A percentile compares a stretch with the other conserved stretches of the same genome.
These are phyloP conservation scores for Penelope pileata DNA, from an alignment of 2,113 vertebrate species.

Conservation along the genomic window DNA sequence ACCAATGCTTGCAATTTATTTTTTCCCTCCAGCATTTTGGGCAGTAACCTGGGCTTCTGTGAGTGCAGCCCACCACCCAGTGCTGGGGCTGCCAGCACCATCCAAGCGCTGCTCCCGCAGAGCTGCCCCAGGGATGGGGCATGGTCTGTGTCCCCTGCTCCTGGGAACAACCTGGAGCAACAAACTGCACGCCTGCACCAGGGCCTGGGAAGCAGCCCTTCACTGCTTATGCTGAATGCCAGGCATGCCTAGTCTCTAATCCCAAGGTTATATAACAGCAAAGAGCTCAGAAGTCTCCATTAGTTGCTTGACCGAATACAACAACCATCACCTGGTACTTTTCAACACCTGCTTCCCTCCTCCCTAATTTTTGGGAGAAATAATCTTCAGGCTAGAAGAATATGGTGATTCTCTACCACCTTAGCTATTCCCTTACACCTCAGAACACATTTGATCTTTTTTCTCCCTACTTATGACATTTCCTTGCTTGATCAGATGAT, in stretches of 20 bases:
- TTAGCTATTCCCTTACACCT: background rate
- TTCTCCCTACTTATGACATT: background rate
- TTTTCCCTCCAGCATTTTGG: background rate
- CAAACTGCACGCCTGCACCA: background rate
- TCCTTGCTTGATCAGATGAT: background rate
- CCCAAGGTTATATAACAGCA: background rate
- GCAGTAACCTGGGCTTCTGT: background rate
- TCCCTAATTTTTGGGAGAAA: background rate
- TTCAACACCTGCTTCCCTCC: background rate
- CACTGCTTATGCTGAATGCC: background rate
- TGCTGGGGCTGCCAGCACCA: background rate
- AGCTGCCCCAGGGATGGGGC: no score
- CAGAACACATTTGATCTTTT: background rate
- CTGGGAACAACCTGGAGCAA: background rate
- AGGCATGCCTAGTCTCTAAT: background rate
- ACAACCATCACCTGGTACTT: background rate
- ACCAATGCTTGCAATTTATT: rapidly evolving
- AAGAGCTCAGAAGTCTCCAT: background rate
- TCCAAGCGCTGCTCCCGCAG: background rate
- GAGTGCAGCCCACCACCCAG: rapidly evolving
- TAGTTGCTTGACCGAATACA: background rate
- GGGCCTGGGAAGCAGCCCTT: background rate
- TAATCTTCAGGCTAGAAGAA: background rate
- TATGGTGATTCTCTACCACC: background rate
- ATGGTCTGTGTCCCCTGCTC: rapidly evolving